Percentiles rank a stretch among this genome's conserved stretches.
Conservation (phyloP, 2,113 vertebrate genomes). For the Gasterosteus aculeatus region DNA sequence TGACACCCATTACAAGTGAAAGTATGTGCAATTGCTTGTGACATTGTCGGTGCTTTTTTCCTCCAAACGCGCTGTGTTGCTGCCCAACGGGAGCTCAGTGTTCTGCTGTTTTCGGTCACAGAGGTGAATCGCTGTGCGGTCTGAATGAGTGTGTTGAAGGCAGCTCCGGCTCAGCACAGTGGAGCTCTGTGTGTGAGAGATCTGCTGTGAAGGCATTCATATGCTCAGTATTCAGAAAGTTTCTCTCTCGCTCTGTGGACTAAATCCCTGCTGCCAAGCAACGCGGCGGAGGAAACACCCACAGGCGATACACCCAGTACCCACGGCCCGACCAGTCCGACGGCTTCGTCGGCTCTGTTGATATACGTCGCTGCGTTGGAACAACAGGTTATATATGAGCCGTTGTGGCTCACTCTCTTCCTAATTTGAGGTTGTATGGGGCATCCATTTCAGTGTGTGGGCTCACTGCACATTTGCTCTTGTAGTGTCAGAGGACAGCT, state of each 20-base stretch:
- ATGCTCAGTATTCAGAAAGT: slow-evolving; percentile 72
- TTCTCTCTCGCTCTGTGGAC: slow-evolving; percentile 47
- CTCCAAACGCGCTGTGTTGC: slow-evolving; percentile 7
- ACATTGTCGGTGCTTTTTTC: neutral
- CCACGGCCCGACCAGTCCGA: slow-evolving; percentile 29
- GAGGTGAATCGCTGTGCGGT: slow-evolving; percentile 52
- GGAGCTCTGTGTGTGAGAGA: slow-evolving; percentile 61
- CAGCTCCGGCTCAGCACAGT: slow-evolving; percentile 59
- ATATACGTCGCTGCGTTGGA: slow-evolving; percentile 30
- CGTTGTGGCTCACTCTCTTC: neutral
- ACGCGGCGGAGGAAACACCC: slow-evolving; percentile 43
- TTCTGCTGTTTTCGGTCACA: slow-evolving; percentile 41
- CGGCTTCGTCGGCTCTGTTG: slow-evolving; percentile 13
- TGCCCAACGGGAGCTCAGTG: slow-evolving; percentile 30
- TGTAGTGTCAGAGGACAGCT: slow-evolving; percentile 5
- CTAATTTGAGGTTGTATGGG: neutral
- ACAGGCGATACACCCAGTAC: slow-evolving; percentile 49
- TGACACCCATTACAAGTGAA: slow-evolving; percentile 4
- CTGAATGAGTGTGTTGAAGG: slow-evolving; percentile 68
- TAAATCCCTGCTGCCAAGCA: slow-evolving; percentile 59
- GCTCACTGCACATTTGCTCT: slow-evolving; percentile 13
- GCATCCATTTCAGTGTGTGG: slow-evolving; percentile 10
- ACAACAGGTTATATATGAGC: slow-evolving; percentile 6
- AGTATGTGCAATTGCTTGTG: neutral
- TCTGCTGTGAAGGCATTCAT: slow-evolving; percentile 60